Percentiles rank a stretch among this genome's conserved stretches.
phyloP scores from a whole-genome alignment of 1,140 invertebrate genomes.

The Cyclargus thomasi region DNA sequence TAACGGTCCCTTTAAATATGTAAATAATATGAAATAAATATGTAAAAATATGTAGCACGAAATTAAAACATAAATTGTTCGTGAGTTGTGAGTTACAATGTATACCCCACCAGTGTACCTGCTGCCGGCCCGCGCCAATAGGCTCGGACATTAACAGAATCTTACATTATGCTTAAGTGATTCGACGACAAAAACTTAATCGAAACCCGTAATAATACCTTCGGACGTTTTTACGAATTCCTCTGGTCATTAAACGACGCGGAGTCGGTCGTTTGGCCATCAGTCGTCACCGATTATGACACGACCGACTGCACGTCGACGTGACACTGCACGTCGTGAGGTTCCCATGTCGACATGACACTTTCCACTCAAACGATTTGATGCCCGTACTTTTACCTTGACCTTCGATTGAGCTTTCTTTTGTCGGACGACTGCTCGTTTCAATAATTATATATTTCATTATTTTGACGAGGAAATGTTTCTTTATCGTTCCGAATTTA shows the following conservation, averaged over 20 bases:
- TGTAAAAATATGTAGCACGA: no score
- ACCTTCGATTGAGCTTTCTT: not conserved
- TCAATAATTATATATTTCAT: no score
- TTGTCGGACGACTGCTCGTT: not conserved
- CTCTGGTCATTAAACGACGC: not conserved
- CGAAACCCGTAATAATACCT: not conserved
- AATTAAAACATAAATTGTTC: no score
- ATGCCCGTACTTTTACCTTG: not conserved
- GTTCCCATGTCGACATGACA: not conserved
- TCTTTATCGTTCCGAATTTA: no score
- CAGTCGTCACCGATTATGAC: constrained; percentile 5
- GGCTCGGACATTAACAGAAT: not conserved
- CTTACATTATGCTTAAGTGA: not conserved
- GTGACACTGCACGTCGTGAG: constrained; percentile 4
- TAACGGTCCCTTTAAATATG: no score
- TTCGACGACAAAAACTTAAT: not conserved
- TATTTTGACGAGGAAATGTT: no score
- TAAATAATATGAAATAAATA: no score
- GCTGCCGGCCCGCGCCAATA: not conserved
- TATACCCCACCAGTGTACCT: not conserved
- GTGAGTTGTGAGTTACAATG: not conserved
- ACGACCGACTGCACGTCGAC: constrained; percentile 4
- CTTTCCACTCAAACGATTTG: not conserved
- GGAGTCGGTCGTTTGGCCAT: not conserved
- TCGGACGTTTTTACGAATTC: constrained; percentile 4